Percentiles rank a stretch among this genome's conserved stretches.
Conservation (phyloP, 2,888 invertebrate species). For the Conistra vaccinii region DNA sequence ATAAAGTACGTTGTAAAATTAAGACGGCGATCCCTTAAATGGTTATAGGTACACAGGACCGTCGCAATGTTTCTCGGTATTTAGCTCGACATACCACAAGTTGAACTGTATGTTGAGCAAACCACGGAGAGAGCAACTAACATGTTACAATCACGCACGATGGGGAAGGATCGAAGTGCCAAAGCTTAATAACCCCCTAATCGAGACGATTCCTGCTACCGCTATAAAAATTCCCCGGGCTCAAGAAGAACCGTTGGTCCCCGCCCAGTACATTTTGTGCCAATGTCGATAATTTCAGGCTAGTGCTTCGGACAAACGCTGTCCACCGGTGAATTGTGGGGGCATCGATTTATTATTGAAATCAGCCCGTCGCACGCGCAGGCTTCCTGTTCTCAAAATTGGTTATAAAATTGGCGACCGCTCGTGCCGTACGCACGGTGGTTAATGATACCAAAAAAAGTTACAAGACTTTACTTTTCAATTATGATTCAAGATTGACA, state of each 20-base stretch:
- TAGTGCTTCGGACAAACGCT: conserved; percentile 81
- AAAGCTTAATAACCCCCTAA: conserved; percentile 82
- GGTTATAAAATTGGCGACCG: conserved; percentile 87
- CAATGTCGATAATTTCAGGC: conserved; percentile 87
- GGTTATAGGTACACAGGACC: conserved; percentile 26
- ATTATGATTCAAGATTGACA: conserved; percentile 83
- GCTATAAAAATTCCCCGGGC: conserved; percentile 82
- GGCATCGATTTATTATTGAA: conserved; percentile 89
- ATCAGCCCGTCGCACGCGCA: conserved; percentile 85
- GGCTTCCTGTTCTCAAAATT: conserved; percentile 87
- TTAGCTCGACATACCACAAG: conserved; percentile 52
- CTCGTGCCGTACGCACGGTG: conserved; percentile 83
- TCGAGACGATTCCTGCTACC: conserved; percentile 81
- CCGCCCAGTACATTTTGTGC: conserved; percentile 84
- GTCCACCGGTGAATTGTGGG: conserved; percentile 81
- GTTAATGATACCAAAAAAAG: conserved; percentile 85
- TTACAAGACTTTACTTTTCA: conserved; percentile 81
- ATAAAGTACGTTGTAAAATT: conserved; percentile 41
- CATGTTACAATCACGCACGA: conserved; percentile 70
- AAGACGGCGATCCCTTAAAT: conserved; percentile 31
- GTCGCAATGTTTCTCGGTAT: conserved; percentile 30
- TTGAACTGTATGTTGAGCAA: conserved; percentile 52
- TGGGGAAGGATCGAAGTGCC: conserved; percentile 69
- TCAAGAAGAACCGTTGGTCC: conserved; percentile 82
- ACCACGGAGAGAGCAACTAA: conserved; percentile 63